Evolutionary conservation across 2,888 invertebrate species (phyloP).

Genomic region (Amphipoea lucens): DNA sequence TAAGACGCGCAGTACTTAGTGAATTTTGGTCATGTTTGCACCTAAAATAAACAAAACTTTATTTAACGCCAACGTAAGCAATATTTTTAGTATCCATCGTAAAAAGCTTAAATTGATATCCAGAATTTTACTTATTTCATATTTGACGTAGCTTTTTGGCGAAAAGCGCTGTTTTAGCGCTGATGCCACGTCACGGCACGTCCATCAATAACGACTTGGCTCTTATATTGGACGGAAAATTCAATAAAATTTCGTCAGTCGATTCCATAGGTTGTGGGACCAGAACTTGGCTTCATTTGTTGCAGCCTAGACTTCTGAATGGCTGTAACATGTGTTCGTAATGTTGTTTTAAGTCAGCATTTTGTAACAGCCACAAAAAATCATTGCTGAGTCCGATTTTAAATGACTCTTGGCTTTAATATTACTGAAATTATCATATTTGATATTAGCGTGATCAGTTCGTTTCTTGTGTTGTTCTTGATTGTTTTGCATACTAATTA

Average conservation of each 20-base stretch:
- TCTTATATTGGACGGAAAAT: constrained; percentile 86
- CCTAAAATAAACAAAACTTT: constrained; percentile 1
- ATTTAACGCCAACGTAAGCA: constrained; percentile 23
- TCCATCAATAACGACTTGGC: constrained; percentile 85
- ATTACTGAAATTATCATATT: background rate
- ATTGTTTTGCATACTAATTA: background rate
- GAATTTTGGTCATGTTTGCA: background rate
- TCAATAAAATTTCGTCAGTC: constrained; percentile 87
- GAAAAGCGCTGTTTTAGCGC: constrained; percentile 72
- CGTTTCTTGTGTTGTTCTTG: background rate
- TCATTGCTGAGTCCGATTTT: constrained; percentile 3
- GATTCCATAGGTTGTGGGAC: constrained; percentile 80
- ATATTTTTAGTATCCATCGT: constrained; percentile 25
- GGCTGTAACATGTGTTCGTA: constrained; percentile 49
- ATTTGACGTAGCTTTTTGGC: constrained; percentile 20
- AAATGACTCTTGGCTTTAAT: background rate
- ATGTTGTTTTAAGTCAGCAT: constrained; percentile 53
- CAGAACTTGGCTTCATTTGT: constrained; percentile 63
- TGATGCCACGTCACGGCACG: constrained; percentile 78
- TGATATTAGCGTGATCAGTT: background rate
- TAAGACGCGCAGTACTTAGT: background rate
- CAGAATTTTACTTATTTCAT: constrained; percentile 34
- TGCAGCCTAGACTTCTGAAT: constrained; percentile 57
- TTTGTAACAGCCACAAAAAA: constrained; percentile 37
- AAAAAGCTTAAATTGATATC: constrained; percentile 31